A percentile compares a stretch with the other conserved stretches of the same genome.
Evolutionary conservation across 2,797 vertebrate genomes (phyloP).

Genomic region (Psittacula echo): DNA sequence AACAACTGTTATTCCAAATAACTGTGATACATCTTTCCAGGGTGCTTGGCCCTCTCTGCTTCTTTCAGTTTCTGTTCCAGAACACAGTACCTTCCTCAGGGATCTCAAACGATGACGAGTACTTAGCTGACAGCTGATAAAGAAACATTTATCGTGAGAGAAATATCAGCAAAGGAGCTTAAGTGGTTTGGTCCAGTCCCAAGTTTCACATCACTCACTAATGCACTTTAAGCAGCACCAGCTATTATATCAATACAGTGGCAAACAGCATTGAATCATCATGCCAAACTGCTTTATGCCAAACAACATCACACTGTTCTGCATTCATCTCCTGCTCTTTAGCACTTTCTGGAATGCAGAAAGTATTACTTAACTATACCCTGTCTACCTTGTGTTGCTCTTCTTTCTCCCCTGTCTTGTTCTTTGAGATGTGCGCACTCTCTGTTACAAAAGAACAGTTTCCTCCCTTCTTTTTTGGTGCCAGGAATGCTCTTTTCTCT

Average conservation of each 20-base stretch:
- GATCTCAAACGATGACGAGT: not conserved
- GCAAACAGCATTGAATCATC: constrained; percentile 5
- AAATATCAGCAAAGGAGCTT: not conserved
- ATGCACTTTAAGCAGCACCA: not conserved
- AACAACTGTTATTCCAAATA: not conserved
- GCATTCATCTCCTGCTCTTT: not conserved
- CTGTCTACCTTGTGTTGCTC: not conserved
- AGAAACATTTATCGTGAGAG: not conserved
- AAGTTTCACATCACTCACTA: not conserved
- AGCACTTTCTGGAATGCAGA: not conserved
- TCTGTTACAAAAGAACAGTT: not conserved
- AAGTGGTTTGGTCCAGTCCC: not conserved
- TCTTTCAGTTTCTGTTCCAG: not conserved
- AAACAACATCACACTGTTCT: not conserved
- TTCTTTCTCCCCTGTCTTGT: not conserved
- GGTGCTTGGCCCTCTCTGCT: not conserved
- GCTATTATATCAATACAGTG: not conserved
- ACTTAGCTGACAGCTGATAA: not conserved
- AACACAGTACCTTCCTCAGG: not conserved
- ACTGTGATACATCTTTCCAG: not conserved
- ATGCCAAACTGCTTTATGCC: not conserved
- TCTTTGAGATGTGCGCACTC: not conserved
- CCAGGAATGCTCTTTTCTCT: not conserved
- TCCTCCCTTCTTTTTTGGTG: not conserved
- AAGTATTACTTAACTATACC: not conserved